A percentile compares a stretch with the other conserved stretches of the same genome.
Conservation (phyloP, 2,113 vertebrate genomes). For the Tachycineta bicolor region DNA sequence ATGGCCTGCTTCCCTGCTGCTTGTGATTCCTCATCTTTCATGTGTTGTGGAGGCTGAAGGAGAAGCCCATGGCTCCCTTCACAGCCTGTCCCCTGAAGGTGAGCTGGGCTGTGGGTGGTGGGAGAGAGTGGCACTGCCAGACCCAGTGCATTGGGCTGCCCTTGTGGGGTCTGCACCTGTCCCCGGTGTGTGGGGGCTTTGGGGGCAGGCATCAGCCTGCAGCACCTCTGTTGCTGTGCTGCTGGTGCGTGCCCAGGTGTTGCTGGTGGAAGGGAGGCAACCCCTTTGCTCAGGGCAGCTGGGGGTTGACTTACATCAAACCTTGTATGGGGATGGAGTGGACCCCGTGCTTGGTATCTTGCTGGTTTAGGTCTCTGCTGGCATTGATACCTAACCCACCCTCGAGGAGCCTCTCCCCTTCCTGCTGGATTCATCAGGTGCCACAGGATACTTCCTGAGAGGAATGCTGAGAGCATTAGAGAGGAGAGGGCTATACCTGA, state of each 20-base stretch:
- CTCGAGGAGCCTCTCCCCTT: not conserved
- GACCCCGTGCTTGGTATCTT: accelerated
- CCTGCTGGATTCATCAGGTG: not conserved
- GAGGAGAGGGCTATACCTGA: not conserved
- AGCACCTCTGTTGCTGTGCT: not conserved
- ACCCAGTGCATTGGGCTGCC: not conserved
- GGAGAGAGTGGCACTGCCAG: not conserved
- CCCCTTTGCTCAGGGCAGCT: not conserved
- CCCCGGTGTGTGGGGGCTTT: accelerated
- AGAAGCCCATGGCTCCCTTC: not conserved
- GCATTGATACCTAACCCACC: not conserved
- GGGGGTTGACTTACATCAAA: not conserved
- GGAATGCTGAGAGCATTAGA: not conserved
- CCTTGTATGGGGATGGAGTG: accelerated
- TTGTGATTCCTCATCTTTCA: not conserved
- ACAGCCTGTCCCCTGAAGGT: not conserved
- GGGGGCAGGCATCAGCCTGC: not conserved
- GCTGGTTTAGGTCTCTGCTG: not conserved
- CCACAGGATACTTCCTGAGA: not conserved
- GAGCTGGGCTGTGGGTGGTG: not conserved
- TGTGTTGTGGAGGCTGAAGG: not conserved
- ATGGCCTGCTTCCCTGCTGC: not conserved
- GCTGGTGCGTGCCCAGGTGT: not conserved
- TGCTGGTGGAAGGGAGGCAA: not conserved
- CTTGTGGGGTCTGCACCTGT: not conserved